These are phyloP conservation scores for Hypsopygia costalis DNA, from an alignment of 2,888 invertebrate species.

Conservation along the genomic window DNA sequence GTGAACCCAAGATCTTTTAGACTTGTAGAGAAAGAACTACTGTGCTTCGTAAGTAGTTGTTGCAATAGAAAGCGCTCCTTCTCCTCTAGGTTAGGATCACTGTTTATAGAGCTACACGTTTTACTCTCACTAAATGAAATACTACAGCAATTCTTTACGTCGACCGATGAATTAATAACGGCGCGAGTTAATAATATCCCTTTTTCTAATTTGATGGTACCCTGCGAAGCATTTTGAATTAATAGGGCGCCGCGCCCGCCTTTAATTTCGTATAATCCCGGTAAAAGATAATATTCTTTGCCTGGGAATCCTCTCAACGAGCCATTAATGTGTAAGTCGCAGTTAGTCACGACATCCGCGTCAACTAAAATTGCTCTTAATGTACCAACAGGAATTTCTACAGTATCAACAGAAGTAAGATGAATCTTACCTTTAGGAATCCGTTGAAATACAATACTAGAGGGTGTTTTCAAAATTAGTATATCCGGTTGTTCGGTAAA, in stretches of 20 bases:
- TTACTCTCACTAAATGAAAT: not conserved
- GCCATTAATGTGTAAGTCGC: not conserved
- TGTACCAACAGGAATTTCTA: too few species aligned
- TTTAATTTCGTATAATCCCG: not conserved
- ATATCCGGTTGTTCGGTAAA: too few species aligned
- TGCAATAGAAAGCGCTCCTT: not conserved
- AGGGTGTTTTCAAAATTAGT: too few species aligned
- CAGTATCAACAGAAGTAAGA: too few species aligned
- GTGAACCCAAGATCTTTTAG: slow-evolving; percentile 10
- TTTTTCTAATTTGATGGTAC: too few species aligned
- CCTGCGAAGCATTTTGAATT: not conserved
- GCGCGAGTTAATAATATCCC: not conserved
- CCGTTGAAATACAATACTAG: too few species aligned
- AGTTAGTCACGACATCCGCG: not conserved
- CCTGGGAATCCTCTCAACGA: not conserved
- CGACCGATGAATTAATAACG: not conserved
- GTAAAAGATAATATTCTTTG: not conserved
- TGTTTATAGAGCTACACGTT: too few species aligned
- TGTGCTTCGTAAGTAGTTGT: slow-evolving; percentile 5
- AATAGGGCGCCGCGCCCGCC: not conserved
- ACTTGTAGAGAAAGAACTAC: slow-evolving; percentile 8
- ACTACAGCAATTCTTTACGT: too few species aligned
- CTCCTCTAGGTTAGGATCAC: too few species aligned
- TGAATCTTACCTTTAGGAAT: too few species aligned
- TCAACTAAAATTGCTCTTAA: too few species aligned